Percentiles rank a stretch among this genome's conserved stretches.
Conservation (phyloP, 2,113 vertebrate genomes). For the Ceyx cyanopectus region DNA sequence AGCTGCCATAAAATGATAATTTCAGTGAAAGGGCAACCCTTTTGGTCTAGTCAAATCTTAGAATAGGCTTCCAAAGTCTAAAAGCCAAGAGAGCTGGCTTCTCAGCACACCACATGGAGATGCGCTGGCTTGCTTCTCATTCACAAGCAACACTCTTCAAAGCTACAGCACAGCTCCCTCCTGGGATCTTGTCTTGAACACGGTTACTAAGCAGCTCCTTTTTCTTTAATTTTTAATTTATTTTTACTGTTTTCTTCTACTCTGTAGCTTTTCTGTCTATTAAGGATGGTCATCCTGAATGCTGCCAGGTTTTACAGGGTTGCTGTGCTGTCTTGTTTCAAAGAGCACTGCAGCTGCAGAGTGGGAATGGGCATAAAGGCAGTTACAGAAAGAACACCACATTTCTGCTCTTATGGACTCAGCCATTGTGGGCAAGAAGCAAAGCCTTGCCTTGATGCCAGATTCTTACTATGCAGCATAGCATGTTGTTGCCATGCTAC, state of each 20-base stretch:
- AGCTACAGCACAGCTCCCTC: neutral
- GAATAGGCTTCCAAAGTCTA: neutral
- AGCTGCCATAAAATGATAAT: neutral
- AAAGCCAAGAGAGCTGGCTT: neutral
- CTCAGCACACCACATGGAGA: neutral
- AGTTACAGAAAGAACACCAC: neutral
- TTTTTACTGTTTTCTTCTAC: neutral
- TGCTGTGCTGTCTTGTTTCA: neutral
- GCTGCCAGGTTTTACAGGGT: neutral
- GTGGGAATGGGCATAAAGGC: neutral
- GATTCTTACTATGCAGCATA: neutral
- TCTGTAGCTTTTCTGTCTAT: neutral
- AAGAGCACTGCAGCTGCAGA: neutral
- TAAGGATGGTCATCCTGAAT: neutral
- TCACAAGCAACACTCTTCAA: neutral
- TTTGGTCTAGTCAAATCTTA: neutral
- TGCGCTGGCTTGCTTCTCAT: neutral
- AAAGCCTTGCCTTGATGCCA: neutral
- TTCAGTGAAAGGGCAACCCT: neutral
- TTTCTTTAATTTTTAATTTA: no score
- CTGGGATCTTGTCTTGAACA: neutral
- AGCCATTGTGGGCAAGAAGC: neutral
- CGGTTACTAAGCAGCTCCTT: neutral
- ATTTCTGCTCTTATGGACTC: neutral
- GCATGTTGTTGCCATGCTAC: slow-evolving; percentile 21